Conservation (phyloP, 2,797 vertebrate species). For the Lutjanus argentimaculatus region DNA sequence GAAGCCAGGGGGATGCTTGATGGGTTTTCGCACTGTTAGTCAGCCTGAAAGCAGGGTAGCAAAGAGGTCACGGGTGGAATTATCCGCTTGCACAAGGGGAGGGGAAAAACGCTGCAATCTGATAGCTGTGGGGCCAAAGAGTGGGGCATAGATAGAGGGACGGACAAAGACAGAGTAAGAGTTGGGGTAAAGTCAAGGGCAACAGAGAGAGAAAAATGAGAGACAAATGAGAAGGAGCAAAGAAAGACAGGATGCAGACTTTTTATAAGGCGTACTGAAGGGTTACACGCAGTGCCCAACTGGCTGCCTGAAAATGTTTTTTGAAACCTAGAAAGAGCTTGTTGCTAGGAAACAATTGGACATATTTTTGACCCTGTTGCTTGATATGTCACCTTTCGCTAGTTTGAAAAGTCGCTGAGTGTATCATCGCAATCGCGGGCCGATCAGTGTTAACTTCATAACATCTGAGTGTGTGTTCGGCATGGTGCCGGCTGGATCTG, state of each 20-base stretch:
- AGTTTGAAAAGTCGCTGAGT: slow-evolving; percentile 30
- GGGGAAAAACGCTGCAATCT: slow-evolving; percentile 76
- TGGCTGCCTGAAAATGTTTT: slow-evolving; percentile 22
- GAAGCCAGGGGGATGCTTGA: slow-evolving; percentile 33
- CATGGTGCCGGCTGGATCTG: slow-evolving; percentile 22
- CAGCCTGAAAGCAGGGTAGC: slow-evolving; percentile 59
- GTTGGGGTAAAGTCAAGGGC: slow-evolving; percentile 55
- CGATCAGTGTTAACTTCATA: slow-evolving; percentile 30
- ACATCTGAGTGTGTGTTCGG: slow-evolving; percentile 20
- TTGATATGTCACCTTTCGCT: slow-evolving; percentile 43
- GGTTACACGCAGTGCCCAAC: slow-evolving; percentile 7
- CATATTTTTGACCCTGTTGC: slow-evolving; percentile 22
- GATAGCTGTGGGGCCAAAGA: slow-evolving; percentile 80
- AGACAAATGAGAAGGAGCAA: slow-evolving; percentile 7
- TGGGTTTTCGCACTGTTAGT: slow-evolving; percentile 59
- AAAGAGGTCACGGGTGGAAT: slow-evolving; percentile 73
- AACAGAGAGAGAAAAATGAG: slow-evolving; percentile 16
- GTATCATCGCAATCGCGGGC: slow-evolving; percentile 5
- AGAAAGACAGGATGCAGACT: slow-evolving; percentile 7
- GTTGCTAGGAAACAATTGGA: slow-evolving; percentile 60
- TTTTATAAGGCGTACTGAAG: not conserved
- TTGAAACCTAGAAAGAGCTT: slow-evolving; percentile 15
- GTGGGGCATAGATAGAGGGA: slow-evolving; percentile 69
- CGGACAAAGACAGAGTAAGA: slow-evolving; percentile 62
- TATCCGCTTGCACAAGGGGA: slow-evolving; percentile 76